phyloP scores from a whole-genome alignment of 2,888 invertebrate genomes.

The Crematogaster levior region DNA sequence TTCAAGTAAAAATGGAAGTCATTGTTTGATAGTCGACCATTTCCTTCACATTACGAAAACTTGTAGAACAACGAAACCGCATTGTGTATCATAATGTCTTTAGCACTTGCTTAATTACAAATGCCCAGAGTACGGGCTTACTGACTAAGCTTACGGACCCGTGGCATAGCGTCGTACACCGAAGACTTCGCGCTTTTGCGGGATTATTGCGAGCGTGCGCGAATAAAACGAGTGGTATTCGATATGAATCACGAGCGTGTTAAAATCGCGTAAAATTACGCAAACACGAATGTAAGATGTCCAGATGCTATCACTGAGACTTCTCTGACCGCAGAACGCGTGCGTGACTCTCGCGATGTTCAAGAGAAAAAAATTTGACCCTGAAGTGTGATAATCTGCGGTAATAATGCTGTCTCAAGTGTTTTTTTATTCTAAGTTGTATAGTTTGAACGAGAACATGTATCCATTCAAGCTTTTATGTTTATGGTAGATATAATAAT shows the following conservation, averaged over 20 bases:
- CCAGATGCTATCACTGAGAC: slow-evolving; percentile 18
- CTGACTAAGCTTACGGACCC: not conserved
- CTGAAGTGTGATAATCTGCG: slow-evolving; percentile 25
- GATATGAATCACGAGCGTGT: slow-evolving; percentile 31
- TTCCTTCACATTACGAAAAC: not conserved
- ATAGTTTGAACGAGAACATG: not conserved
- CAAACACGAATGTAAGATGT: slow-evolving; percentile 32
- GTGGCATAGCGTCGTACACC: not conserved
- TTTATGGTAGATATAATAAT: not conserved
- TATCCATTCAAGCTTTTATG: not conserved
- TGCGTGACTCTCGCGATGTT: slow-evolving; percentile 37
- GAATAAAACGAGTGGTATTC: slow-evolving; percentile 20
- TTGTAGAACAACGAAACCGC: not conserved
- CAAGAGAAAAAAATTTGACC: slow-evolving; percentile 11
- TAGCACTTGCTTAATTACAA: slow-evolving; percentile 1
- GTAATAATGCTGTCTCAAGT: not conserved
- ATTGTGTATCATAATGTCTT: not conserved
- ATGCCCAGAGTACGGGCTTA: not conserved
- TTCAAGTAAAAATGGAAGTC: not conserved
- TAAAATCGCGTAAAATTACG: slow-evolving; percentile 36
- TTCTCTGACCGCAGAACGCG: not conserved
- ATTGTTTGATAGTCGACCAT: not conserved
- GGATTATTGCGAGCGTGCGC: slow-evolving; percentile 20
- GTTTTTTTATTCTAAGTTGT: not conserved
- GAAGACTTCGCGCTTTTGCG: not conserved